Evolutionary conservation across 35 echinoderm and acorn worm genomes (phyloP).

Genomic region (Apostichopus japonicus): DNA sequence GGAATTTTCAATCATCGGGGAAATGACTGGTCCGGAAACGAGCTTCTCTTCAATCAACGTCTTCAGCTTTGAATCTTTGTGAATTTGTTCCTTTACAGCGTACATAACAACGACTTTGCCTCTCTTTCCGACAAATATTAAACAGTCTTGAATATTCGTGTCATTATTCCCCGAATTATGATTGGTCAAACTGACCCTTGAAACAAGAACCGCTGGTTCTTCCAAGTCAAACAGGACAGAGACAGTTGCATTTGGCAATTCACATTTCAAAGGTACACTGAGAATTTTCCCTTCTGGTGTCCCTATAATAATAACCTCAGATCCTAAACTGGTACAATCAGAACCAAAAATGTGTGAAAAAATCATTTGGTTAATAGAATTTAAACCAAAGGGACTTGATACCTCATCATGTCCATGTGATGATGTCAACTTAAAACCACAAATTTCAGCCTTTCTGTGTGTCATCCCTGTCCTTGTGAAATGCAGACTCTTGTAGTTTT

Average conservation of each 20-base stretch:
- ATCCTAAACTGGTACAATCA: not conserved
- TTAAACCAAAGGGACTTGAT: not conserved
- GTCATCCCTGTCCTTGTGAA: not conserved
- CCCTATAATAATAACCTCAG: not conserved
- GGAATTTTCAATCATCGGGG: not conserved
- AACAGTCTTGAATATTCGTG: not conserved
- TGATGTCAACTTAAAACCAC: not conserved
- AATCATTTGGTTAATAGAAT: not conserved
- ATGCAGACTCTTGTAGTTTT: not conserved
- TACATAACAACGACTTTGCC: not conserved
- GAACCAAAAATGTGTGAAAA: not conserved
- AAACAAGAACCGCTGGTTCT: not conserved
- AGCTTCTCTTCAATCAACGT: not conserved
- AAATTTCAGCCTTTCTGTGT: not conserved
- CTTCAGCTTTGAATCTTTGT: not conserved
- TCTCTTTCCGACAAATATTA: slow-evolving; percentile 26
- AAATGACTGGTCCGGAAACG: not conserved
- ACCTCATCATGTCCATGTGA: not conserved
- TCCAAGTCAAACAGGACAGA: not conserved
- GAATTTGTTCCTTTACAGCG: not conserved
- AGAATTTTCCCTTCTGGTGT: slow-evolving; percentile 19
- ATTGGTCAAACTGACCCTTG: not conserved
- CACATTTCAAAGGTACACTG: not conserved
- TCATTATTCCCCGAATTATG: not conserved
- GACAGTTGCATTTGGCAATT: not conserved